Evolutionary conservation across 2,888 invertebrate species (phyloP).

Genomic region (Melinopterus prodromus): DNA sequence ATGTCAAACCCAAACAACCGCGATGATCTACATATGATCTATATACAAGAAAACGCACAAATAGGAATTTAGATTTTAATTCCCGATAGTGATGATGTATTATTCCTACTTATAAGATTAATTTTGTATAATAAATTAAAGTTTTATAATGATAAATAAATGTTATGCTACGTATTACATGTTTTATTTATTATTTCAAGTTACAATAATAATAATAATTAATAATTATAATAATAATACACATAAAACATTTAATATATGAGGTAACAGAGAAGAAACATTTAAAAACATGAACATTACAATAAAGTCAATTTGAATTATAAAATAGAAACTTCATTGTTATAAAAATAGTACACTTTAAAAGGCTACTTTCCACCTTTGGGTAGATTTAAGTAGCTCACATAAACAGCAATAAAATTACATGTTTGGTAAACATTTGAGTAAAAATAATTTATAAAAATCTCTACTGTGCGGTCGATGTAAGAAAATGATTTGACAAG

Average conservation of each 20-base stretch:
- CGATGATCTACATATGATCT: not conserved
- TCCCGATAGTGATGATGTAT: no score
- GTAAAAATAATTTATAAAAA: constrained; percentile 6
- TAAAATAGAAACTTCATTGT: not conserved
- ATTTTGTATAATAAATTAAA: no score
- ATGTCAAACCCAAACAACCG: not conserved
- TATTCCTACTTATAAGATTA: no score
- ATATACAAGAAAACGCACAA: no score
- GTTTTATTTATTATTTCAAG: no score
- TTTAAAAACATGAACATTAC: not conserved
- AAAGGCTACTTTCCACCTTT: not conserved
- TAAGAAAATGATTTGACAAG: constrained; percentile 80
- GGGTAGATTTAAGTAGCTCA: not conserved
- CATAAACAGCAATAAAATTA: not conserved
- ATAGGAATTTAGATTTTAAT: no score
- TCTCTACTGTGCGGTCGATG: constrained; percentile 67
- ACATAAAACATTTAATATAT: not conserved
- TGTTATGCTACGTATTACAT: no score
- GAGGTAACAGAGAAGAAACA: not conserved
- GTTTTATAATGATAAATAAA: no score
- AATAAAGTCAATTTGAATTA: not conserved
- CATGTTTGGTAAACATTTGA: not conserved
- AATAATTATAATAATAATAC: no score
- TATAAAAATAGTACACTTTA: constrained; percentile 8
- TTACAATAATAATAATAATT: no score